Evolutionary conservation across 2,797 vertebrate genomes (phyloP).

Genomic region (Hippoglossus hippoglossus): DNA sequence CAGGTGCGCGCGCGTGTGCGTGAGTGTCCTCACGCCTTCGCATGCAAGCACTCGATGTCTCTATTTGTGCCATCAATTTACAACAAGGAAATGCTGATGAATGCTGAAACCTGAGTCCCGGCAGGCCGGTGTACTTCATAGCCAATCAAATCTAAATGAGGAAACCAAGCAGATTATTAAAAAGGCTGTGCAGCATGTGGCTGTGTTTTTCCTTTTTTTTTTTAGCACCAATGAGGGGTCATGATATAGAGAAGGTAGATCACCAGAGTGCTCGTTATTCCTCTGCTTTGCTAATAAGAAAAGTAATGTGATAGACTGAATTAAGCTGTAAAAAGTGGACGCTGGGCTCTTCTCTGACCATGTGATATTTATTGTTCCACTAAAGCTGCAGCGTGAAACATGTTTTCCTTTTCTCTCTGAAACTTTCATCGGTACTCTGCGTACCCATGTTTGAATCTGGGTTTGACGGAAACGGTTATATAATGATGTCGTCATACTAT

Average conservation of each 20-base stretch:
- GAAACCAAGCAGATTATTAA: constrained; percentile 87
- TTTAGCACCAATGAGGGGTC: constrained; percentile 79
- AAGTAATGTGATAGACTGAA: constrained; percentile 15
- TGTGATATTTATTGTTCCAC: not conserved
- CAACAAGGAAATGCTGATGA: constrained; percentile 86
- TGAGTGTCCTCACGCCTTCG: constrained; percentile 22
- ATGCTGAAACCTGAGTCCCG: constrained; percentile 83
- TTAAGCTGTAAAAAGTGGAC: not conserved
- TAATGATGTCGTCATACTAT: not conserved
- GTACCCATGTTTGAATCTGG: not conserved
- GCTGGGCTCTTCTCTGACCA: not conserved
- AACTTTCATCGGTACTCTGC: not conserved
- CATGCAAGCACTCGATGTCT: constrained; percentile 36
- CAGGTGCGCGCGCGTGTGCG: too few species aligned
- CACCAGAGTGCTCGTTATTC: constrained; percentile 83
- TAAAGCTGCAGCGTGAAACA: not conserved
- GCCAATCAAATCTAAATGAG: constrained; percentile 90
- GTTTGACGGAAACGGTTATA: not conserved
- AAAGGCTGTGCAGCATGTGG: constrained; percentile 78
- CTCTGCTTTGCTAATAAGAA: constrained; percentile 71
- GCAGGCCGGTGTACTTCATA: constrained; percentile 85
- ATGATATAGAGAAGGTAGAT: constrained; percentile 65
- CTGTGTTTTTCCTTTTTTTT: constrained; percentile 54
- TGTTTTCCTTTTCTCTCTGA: not conserved
- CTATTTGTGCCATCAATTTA: constrained; percentile 74